Evolutionary conservation across 1,140 invertebrate species (phyloP), one percentile per base, ranked within the genome.

Genomic region (Psix sp.): DNA sequence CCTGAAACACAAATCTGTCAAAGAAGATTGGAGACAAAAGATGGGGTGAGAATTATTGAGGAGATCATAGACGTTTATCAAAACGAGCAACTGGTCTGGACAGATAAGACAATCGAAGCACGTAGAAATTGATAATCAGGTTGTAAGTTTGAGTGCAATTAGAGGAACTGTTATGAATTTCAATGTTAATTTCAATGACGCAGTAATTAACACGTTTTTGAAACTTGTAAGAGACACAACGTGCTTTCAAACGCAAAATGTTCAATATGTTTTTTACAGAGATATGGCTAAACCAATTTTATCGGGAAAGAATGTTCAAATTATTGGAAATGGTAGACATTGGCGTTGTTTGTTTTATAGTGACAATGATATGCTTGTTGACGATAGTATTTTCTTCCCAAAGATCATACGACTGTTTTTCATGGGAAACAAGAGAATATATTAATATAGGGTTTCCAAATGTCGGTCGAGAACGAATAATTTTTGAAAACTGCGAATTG

Each of bases 301-400:
- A 16, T 10, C 13, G 1, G 43, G 20, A 1, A 29, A 10, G 6
- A 31, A 26, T 10, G 10, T 46, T 10, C 24, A 46, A 31, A 31
- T 46, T 4, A 1, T 31, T 9, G 26, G 26, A 3, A 16, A 31
- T 10, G 14, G 6, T n/a, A 31, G 21, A 7, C 3, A 46, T 11
- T 46, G 43, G 43, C 24, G 43, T 17, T 46, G 43, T 33, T 11
- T 17, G 2, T 17, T 17, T 33, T 46, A 24, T 24, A 15, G 17
- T 17, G 24, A 26, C 3, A 16, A 16, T 2, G 10, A 18, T 5
- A 3, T 46, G 1, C 15, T 5, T n/a, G 3, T 46, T 10, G 10
- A 31, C 13, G 43, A 46, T n/a, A 46, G 43, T 21, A 29, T n/a
- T 29, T 10, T 1, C 16, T 31, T 3, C 14, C 13, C 10, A 9